Evolutionary conservation across 1,140 invertebrate species (phyloP).

Genomic region (Orchestia grillus): DNA sequence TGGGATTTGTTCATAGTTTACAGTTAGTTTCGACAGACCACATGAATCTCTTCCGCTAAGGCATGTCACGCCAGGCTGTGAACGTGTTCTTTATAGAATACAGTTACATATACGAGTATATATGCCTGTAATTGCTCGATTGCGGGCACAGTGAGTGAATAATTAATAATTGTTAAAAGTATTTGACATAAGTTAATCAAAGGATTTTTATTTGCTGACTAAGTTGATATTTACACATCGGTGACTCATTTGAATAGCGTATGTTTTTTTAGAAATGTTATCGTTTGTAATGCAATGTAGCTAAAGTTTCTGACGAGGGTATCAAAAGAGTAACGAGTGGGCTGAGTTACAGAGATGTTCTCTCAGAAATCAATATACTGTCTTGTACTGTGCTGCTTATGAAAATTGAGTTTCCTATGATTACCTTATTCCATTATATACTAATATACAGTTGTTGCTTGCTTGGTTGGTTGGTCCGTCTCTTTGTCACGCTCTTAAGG

Average conservation of each 20-base stretch:
- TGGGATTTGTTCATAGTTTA: too few species aligned
- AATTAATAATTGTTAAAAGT: background rate
- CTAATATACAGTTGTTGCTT: too few species aligned
- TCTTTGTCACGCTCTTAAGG: too few species aligned
- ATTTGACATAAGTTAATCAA: background rate
- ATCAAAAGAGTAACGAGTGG: background rate
- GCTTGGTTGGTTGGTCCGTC: too few species aligned
- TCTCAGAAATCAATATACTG: background rate
- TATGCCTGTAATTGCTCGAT: background rate
- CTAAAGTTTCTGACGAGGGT: background rate
- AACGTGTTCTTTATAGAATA: background rate
- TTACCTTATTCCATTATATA: too few species aligned
- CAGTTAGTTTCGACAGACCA: background rate
- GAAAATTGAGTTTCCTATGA: background rate
- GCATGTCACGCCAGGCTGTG: background rate
- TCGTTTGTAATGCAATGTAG: background rate
- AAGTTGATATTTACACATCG: background rate
- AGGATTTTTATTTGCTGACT: background rate
- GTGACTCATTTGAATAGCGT: background rate
- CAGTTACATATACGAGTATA: background rate
- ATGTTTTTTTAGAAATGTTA: background rate
- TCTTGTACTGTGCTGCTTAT: background rate
- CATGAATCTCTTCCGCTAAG: background rate
- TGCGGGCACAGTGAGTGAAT: too few species aligned
- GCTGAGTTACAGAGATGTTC: background rate